Conservation (phyloP, 2,888 invertebrate genomes). For the Harmothoe impar region DNA sequence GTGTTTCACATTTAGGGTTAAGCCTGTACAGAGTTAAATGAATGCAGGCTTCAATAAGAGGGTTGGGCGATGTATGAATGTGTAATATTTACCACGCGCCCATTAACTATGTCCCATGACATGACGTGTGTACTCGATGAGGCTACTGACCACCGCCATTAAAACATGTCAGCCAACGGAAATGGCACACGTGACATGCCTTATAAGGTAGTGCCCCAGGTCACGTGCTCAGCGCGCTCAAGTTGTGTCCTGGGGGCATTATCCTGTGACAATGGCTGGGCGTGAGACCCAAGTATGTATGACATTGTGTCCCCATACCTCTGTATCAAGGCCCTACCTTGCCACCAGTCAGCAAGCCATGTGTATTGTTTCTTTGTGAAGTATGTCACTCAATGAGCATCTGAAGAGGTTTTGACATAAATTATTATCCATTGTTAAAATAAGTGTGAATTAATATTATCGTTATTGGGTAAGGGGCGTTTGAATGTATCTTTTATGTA, state of each 20-base stretch:
- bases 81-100: not conserved
- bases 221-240: not conserved
- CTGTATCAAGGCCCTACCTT: not conserved
- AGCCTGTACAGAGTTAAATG: too few species aligned
- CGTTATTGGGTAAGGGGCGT: not conserved
- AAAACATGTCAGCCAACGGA: constrained; percentile 15
- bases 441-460: not conserved
- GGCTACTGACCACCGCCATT: not conserved
- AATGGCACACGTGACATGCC: constrained; percentile 11
- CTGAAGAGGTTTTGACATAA: constrained; percentile 1
- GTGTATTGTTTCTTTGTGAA: constrained; percentile 21
- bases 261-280: not conserved
- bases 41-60: not conserved
- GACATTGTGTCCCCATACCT: not conserved
- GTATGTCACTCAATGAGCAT: not conserved
- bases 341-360: not conserved
- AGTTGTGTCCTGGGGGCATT: not conserved
- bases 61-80: not conserved
- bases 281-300: not conserved
- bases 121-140: not conserved
- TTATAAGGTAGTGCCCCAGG: not conserved
- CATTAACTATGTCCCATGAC: not conserved
- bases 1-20: too few species aligned
- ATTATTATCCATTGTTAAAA: not conserved
- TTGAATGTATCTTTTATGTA: not conserved